Percentiles rank a stretch among this genome's conserved stretches.
Conservation (phyloP, 2,797 vertebrate species). For the Hippocampus kuda region DNA sequence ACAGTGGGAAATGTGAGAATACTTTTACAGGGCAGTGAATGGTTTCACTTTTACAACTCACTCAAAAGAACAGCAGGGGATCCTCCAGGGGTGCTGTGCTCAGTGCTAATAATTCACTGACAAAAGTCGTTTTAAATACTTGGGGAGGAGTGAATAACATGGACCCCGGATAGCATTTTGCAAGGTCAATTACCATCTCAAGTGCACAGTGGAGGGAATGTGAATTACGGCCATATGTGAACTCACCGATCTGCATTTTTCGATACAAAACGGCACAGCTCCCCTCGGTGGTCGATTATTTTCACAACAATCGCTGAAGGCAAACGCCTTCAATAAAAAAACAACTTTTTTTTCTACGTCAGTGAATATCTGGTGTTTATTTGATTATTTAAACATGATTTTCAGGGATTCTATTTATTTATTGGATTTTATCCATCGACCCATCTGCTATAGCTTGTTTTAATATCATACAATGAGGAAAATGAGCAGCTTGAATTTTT, state of each 20-base stretch:
- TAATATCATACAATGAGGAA: no score
- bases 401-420: no score
- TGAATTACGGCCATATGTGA: background rate
- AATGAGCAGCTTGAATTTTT: no score
- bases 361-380: background rate
- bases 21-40: background rate
- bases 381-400: background rate
- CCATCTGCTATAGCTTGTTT: no score
- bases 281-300: background rate
- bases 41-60: background rate
- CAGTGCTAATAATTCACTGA: background rate
- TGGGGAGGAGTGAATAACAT: no score
- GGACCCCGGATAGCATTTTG: background rate
- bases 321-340: no score
- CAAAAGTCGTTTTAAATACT: background rate
- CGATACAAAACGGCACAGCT: background rate
- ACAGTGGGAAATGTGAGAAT: no score
- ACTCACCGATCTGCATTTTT: background rate
- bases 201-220: background rate
- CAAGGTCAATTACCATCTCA: background rate
- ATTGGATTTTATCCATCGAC: no score
- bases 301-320: background rate
- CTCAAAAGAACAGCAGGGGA: background rate
- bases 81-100: background rate
- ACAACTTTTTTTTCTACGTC: no score